Evolutionary conservation across 2,797 vertebrate species (phyloP), one percentile per base, ranked within the genome.

Genomic region (Gymnothorax reevesii): DNA sequence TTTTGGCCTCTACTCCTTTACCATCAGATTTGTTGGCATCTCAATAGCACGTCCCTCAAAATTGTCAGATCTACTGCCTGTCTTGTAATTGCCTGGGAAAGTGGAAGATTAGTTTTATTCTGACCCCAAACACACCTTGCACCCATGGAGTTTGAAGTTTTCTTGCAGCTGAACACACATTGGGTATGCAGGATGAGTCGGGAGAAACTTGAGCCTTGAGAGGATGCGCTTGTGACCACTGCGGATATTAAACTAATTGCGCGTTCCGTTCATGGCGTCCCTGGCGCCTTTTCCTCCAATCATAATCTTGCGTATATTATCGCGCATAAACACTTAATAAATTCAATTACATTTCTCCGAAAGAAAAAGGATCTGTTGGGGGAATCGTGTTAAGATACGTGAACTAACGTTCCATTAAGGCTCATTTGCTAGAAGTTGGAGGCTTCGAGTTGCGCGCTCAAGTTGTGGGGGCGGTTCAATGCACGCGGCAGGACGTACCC

Each of bases 401-500:
- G 7, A n/a, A 8, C 75, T 20, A 52, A 2, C 75, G 22, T 79
- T 79, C 75, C 75, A 79, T 54, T 7, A 54, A 9, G 49, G 75
- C 42, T 54, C 17, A 10, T 79, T 54, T 52, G 75, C 75, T 42
- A 20, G 15, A 17, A 52, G 73, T 42, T 77, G 5, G 13, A 77
- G 75, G 52, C 15, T 22, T 79, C 49, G 5, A 82, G n/a, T 82
- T 25, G 59, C 80, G 59, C 80, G 22, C 52, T 59, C 59, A n/a
- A 82, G 9, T 82, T 22, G 25, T 82, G 13, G 54, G 80, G 80
- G 80, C 80, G 80, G 80, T 57, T 12, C 80, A 20, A 57, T 12
- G 57, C 55, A 33, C 22, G 20, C 80, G 54, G 80, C 54, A 82
- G 54, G 42, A 79, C 17, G 13, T 15, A 79, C 75, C 49, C 22